phyloP scores from a whole-genome alignment of 1,140 invertebrate genomes.

The Drosophila pseudoananassae region DNA sequence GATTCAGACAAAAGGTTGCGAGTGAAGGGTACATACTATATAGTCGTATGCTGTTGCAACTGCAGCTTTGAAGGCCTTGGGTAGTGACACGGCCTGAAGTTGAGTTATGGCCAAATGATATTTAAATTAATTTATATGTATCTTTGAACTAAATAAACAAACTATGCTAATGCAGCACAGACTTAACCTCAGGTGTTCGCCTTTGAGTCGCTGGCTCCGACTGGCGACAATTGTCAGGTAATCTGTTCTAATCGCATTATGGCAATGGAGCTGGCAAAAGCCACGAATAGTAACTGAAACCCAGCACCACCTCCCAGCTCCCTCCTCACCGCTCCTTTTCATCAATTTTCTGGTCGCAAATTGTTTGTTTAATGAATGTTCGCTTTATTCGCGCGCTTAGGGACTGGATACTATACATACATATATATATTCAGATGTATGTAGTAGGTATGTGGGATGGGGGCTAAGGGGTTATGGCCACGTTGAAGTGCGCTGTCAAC shows the following conservation, averaged over 20 bases:
- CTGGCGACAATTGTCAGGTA: slow-evolving; percentile 76
- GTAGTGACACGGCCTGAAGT: slow-evolving; percentile 59
- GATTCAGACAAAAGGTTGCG: slow-evolving; percentile 58
- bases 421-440: neutral
- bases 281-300: slow-evolving; percentile 7
- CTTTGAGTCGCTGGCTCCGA: slow-evolving; percentile 9
- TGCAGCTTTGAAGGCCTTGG: slow-evolving; percentile 69
- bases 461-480: slow-evolving; percentile 31
- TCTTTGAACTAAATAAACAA: slow-evolving; percentile 76
- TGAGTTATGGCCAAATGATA: slow-evolving; percentile 76
- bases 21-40: slow-evolving; percentile 66
- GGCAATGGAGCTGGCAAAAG: slow-evolving; percentile 39
- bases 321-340: neutral
- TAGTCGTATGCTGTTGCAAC: slow-evolving; percentile 48
- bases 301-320: neutral
- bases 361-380: slow-evolving; percentile 62
- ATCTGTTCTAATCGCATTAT: slow-evolving; percentile 82
- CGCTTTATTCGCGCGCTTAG: slow-evolving; percentile 44
- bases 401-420: slow-evolving; percentile 16
- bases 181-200: slow-evolving; percentile 64
- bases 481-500: slow-evolving; percentile 62
- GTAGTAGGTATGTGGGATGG: neutral
- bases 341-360: slow-evolving; percentile 21
- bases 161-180: slow-evolving; percentile 71
- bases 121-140: slow-evolving; percentile 78